Conservation (phyloP, 2,797 vertebrate genomes). For the Myotis daubentonii region DNA sequence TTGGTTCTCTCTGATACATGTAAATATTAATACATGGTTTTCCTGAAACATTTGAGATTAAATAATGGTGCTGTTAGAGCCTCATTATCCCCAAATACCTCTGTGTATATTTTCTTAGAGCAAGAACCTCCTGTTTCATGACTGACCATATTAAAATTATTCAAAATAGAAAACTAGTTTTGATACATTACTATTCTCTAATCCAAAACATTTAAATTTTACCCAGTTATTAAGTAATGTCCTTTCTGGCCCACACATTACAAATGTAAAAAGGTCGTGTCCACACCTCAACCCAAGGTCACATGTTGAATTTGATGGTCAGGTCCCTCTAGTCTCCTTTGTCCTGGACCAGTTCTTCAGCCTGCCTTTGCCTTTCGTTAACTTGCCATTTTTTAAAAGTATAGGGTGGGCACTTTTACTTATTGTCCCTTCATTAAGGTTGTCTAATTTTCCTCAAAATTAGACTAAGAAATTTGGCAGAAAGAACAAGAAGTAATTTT, state of each 20-base stretch:
- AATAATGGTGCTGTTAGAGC: not conserved
- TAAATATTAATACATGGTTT: not conserved
- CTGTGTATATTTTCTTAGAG: not conserved
- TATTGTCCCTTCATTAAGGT: not conserved
- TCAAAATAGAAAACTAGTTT: conserved; percentile 4
- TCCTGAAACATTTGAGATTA: not conserved
- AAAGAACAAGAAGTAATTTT: not conserved
- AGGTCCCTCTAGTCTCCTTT: not conserved
- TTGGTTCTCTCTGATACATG: too few species aligned
- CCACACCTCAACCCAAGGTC: not conserved
- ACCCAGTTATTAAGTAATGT: not conserved
- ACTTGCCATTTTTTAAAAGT: not conserved
- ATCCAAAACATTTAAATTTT: not conserved
- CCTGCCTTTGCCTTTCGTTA: not conserved
- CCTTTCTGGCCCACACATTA: not conserved
- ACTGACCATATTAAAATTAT: not conserved
- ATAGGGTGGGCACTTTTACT: not conserved
- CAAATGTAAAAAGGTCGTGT: not conserved
- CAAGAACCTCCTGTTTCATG: not conserved
- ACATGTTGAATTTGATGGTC: not conserved
- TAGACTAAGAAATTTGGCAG: not conserved
- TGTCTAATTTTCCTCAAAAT: not conserved
- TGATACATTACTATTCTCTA: not conserved
- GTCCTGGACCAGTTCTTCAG: not conserved
- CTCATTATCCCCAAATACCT: not conserved